Percentiles rank a stretch among this genome's conserved stretches.
These are phyloP conservation scores for Drosophila yakuba DNA, from an alignment of 1,140 invertebrate genomes.

Conservation along the genomic window DNA sequence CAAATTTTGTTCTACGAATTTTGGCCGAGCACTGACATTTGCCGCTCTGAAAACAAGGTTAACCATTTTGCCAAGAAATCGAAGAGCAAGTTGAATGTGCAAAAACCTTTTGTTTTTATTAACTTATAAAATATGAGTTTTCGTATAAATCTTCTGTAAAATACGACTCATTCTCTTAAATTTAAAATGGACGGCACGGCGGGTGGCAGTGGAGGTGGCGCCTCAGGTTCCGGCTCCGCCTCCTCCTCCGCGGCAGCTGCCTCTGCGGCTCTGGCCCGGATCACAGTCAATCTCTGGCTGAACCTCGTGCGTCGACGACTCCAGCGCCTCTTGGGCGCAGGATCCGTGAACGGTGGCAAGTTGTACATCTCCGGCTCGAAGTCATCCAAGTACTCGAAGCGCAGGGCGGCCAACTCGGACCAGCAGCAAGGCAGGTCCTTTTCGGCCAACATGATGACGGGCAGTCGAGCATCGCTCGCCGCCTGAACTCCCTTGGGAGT, in stretches of 20 bases:
- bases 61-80: too few species aligned
- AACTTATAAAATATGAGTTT: too few species aligned
- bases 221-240: background rate
- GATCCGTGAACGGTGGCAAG: constrained; percentile 86
- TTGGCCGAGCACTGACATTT: constrained; percentile 1
- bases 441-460: constrained; percentile 95
- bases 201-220: too few species aligned
- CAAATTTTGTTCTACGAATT: background rate
- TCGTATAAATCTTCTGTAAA: too few species aligned
- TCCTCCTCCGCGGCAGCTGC: background rate
- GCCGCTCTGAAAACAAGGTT: background rate
- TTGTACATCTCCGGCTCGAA: constrained; percentile 94
- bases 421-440: constrained; percentile 87
- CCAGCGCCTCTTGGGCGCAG: constrained; percentile 43
- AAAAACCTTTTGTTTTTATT: background rate
- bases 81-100: background rate
- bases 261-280: background rate
- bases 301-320: background rate
- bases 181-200: background rate
- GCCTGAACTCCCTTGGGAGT: constrained; percentile 94
- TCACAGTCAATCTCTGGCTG: background rate
- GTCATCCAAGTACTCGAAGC: constrained; percentile 90
- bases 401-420: constrained; percentile 87
- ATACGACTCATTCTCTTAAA: background rate
- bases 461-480: constrained; percentile 93